Evolutionary conservation across 2,888 invertebrate species (phyloP).

Genomic region (Euplexia lucipara): DNA sequence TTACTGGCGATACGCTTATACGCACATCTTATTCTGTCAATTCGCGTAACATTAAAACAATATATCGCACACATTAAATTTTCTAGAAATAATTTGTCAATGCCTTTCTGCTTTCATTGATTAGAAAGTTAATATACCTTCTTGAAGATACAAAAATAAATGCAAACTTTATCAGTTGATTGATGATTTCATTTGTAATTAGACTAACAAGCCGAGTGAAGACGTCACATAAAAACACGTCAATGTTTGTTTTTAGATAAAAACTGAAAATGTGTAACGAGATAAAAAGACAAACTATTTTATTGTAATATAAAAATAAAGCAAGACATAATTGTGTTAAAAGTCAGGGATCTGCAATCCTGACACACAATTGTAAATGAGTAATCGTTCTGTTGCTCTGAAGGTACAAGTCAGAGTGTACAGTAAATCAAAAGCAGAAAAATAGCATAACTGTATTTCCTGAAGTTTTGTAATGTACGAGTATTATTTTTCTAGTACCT

Average conservation of each 20-base stretch:
- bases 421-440: no score
- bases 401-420: neutral
- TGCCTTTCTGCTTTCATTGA: neutral
- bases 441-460: no score
- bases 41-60: no score
- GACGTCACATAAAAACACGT: constrained; percentile 25
- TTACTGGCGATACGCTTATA: no score
- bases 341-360: neutral
- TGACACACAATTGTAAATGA: neutral
- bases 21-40: no score
- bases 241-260: constrained; percentile 43
- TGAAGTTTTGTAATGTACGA: no score
- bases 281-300: constrained; percentile 30
- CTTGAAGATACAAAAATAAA: neutral
- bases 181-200: constrained; percentile 56
- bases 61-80: no score
- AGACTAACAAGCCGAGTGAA: constrained; percentile 39
- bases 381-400: neutral
- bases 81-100: neutral
- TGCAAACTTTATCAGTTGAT: constrained; percentile 25
- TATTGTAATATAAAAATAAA: constrained; percentile 15
- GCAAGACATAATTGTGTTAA: no score
- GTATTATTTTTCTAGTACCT: no score
- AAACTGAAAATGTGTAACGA: constrained; percentile 36
- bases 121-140: neutral